Evolutionary conservation across 1,140 invertebrate species (phyloP), one percentile per base, ranked within the genome.

Genomic region (Diachasma alloeum): DNA sequence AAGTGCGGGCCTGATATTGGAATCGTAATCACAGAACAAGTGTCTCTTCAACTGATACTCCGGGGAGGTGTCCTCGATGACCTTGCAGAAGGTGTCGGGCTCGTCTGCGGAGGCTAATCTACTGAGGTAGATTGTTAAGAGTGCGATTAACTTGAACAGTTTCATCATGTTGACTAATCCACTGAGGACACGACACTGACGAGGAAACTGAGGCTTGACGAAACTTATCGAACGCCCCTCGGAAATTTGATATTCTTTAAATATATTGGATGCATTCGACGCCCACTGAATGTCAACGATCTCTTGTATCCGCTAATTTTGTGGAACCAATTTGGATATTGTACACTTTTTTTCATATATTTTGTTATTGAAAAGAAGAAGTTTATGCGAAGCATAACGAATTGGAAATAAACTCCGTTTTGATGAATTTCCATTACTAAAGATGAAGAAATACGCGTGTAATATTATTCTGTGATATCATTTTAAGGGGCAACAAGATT

Each of bases 11-110:
- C 48, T 53, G 48, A 53, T 19, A 3, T 53, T 53, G 11, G 48
- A 6, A 19, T 53, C 48, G 77, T 92, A 92, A 53, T 87, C 84
- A 44, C 88, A 88, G 0, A 92, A 83, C 0, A 92, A 72, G 17
- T 53, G 48, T 17, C 48, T 53, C n/a, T 53, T 53, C 4, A 53
- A 19, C n/a, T 17, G 48, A 13, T 79, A 37, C 0, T 78, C 0
- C 0, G 53, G 8, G 1, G 83, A 82, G 26, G 82, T 84, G 4
- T 59, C 81, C 0, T 56, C 22, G 15, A 82, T 78, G 3, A 82
- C 70, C 56, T 87, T 86, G 36, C 86, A 87, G 0, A n/a, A 17
- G 9, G 6, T 46, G n/a, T 67, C 66, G 56, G 17, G 2, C 6
- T 53, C 48, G 15, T 63, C 37, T 13, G 13, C 6, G 19, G 31